A percentile compares a stretch with the other conserved stretches of the same genome.
Conservation (phyloP, 2,797 vertebrate genomes). For the Avahi laniger region DNA sequence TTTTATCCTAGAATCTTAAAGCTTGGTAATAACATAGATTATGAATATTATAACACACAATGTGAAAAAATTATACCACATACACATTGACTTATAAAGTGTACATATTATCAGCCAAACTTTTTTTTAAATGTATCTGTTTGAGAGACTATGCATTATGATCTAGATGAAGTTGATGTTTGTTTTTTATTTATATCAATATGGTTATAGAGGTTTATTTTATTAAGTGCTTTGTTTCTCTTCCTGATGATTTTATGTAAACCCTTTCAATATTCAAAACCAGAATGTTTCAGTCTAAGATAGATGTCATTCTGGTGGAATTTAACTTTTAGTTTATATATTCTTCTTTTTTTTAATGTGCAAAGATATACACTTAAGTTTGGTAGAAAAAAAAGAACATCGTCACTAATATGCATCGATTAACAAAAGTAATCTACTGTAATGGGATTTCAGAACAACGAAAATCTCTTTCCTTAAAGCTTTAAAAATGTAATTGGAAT, state of each 20-base stretch:
- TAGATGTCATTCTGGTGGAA: background rate
- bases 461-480: slow-evolving; percentile 42
- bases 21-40: background rate
- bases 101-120: background rate
- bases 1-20: background rate
- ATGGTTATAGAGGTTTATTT: background rate
- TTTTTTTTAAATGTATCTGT: background rate
- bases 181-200: slow-evolving; percentile 9
- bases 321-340: slow-evolving; percentile 1
- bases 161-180: background rate
- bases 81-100: background rate
- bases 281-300: background rate
- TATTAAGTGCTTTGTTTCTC: background rate
- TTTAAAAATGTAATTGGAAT: slow-evolving; percentile 61
- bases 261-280: background rate
- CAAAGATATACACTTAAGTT: slow-evolving; percentile 5
- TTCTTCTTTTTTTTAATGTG: background rate
- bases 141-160: background rate
- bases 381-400: background rate
- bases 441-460: slow-evolving; percentile 54
- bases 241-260: background rate
- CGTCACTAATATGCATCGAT: background rate
- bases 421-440: slow-evolving; percentile 49
- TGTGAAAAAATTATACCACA: background rate
- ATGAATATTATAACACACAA: background rate